Conservation (phyloP, 2,797 vertebrate genomes). For the Sebastiscus albofasciatus region DNA sequence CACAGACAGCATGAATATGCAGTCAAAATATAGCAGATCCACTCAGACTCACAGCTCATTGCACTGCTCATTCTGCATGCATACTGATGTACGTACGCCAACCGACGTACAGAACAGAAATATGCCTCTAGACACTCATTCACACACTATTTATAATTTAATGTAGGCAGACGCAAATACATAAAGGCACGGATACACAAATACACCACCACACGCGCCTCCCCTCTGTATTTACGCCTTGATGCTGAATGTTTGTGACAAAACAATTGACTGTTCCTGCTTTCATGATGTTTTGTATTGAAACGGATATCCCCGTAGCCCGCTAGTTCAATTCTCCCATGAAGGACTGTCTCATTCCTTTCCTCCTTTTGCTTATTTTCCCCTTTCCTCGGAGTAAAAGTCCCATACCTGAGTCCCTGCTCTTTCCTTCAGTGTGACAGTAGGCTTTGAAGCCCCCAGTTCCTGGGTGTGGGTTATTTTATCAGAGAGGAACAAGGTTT, state of each 20-base stretch:
- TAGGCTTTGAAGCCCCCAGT: slow-evolving; percentile 68
- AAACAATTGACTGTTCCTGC: slow-evolving; percentile 74
- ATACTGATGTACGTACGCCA: slow-evolving; percentile 67
- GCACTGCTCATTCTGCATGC: slow-evolving; percentile 65
- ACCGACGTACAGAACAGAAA: slow-evolving; percentile 63
- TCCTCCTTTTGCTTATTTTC: slow-evolving; percentile 43
- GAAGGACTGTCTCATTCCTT: slow-evolving; percentile 57
- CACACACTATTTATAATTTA: slow-evolving; percentile 74
- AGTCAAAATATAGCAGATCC: slow-evolving; percentile 63
- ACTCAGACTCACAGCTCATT: slow-evolving; percentile 73
- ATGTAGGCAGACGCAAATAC: slow-evolving; percentile 63
- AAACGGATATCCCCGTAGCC: slow-evolving; percentile 72
- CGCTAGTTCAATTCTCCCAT: slow-evolving; percentile 60
- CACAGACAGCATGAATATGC: slow-evolving; percentile 66
- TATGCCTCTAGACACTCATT: slow-evolving; percentile 79
- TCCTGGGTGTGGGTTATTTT: slow-evolving; percentile 68
- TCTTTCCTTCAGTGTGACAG: slow-evolving; percentile 50
- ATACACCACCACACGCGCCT: slow-evolving; percentile 41
- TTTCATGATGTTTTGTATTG: slow-evolving; percentile 72
- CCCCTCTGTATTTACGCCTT: slow-evolving; percentile 59
- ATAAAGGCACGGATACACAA: slow-evolving; percentile 55
- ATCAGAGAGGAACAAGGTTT: slow-evolving; percentile 72
- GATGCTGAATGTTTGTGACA: slow-evolving; percentile 75
- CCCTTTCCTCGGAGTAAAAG: slow-evolving; percentile 36
- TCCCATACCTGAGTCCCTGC: slow-evolving; percentile 55